Conservation (phyloP, 1,140 invertebrate genomes). For the Aporrectodea caliginosa region DNA sequence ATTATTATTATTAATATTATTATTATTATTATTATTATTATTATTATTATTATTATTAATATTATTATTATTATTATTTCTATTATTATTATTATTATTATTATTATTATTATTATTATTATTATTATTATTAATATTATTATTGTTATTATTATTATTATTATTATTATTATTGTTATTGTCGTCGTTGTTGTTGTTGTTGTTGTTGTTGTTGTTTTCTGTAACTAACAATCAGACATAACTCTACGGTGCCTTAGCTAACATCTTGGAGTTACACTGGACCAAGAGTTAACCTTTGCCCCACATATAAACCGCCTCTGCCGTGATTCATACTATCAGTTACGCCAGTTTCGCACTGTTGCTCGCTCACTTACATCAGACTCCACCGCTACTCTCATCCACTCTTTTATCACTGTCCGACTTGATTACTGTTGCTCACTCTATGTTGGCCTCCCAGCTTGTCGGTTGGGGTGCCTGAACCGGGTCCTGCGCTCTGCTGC, state of each 20-base stretch:
- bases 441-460: too few species aligned
- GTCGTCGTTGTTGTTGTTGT: neutral
- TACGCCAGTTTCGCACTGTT: neutral
- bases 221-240: too few species aligned
- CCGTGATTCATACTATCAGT: neutral
- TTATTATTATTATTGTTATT: slow-evolving; percentile 1
- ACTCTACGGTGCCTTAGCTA: too few species aligned
- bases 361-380: neutral
- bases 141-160: slow-evolving; percentile 1
- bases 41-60: slow-evolving; percentile 1
- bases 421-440: too few species aligned
- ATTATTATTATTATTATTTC: neutral
- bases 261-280: too few species aligned
- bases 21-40: slow-evolving; percentile 4
- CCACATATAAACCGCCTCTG: too few species aligned
- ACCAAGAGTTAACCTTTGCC: too few species aligned
- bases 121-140: slow-evolving; percentile 1
- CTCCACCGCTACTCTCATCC: too few species aligned
- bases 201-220: neutral
- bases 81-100: slow-evolving; percentile 4
- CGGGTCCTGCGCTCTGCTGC: too few species aligned
- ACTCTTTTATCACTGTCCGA: too few species aligned
- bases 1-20: slow-evolving; percentile 1
- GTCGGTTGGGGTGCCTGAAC: too few species aligned
- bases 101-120: slow-evolving; percentile 4